Base-by-base conservation (phyloP, 2,888 invertebrate genomes). In the Drepanosiphum platanoidis region DNA sequence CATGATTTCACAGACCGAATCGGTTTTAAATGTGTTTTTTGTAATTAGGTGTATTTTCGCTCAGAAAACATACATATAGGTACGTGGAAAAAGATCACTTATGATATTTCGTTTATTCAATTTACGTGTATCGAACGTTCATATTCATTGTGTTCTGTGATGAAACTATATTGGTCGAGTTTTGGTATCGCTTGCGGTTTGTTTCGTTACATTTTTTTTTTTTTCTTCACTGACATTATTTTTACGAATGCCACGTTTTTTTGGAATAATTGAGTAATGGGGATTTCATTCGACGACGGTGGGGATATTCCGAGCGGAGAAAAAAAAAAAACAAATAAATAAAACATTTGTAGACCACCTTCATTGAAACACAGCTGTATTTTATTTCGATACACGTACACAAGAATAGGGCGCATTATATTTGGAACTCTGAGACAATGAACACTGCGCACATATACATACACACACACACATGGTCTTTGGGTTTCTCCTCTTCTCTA, bases 331-430 rank as follows among this genome's bases (percentile, higher is more conserved):
- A 79, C 36, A 72, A 61, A 61, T 61, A 81, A 39, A 58, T 71
- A 71, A 71, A 71, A 39, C 30, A 61, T 71, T 71, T 71, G 58
- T 71, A 71, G 81, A 81, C 81, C 81, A 61, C 71, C 81, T 81
- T 71, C 71, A 39, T 58, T 71, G 81, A 81, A 81, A 71, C 30
- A 81, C 81, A 27, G 27, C 58, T 27, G 46, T 81, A 32, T 81
- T 81, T 81, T 58, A 81, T 71, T 71, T 81, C 58, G 81, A 61
- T 81, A 27, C 36, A 27, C 58, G 34, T 66, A 74, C 7, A 83
- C 7, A 83, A 46, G 58, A 80, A 72, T 64, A 84, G 75, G 74
- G 66, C 27, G 68, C 75, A 52, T 84, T 83, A 83, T 74, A 82
- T 72, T 83, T 46, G 64, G 52, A 52, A 68, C 83, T 84, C 34